These are phyloP conservation scores for Poecile montanus DNA, from an alignment of 2,797 vertebrate species.

Conservation along the genomic window DNA sequence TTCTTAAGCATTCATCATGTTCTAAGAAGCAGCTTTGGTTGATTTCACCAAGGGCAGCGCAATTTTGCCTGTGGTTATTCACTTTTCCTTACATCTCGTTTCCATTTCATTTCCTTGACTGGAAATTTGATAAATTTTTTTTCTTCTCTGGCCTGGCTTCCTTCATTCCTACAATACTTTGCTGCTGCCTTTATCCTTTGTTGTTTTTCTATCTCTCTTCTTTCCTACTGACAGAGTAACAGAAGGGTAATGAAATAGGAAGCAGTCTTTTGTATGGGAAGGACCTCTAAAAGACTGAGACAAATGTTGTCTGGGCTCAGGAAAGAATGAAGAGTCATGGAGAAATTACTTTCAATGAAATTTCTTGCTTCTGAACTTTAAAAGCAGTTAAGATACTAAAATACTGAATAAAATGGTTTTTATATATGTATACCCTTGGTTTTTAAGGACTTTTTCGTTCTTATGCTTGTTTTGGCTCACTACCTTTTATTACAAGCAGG, in stretches of 20 bases:
- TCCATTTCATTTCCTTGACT: constrained; percentile 42
- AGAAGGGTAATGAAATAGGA: neutral
- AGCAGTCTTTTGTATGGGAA: neutral
- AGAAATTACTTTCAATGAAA: neutral
- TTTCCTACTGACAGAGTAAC: neutral
- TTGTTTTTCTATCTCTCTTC: neutral
- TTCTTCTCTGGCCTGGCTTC: neutral
- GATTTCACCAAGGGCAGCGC: constrained; percentile 35
- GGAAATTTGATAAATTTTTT: constrained; percentile 9
- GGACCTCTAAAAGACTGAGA: neutral
- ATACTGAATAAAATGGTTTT: neutral
- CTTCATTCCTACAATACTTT: neutral
- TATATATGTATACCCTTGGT: fast-evolving
- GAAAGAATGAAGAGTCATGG: neutral
- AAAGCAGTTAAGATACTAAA: neutral
- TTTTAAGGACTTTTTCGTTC: neutral
- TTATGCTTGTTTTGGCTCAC: neutral
- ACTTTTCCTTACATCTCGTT: neutral
- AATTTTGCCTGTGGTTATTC: constrained; percentile 29
- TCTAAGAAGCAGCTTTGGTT: constrained; percentile 22
- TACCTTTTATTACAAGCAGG: neutral
- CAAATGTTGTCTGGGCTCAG: neutral
- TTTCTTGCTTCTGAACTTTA: neutral
- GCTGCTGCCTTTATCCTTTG: neutral
- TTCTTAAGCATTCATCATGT: constrained; percentile 40